phyloP scores from a whole-genome alignment of 1,140 invertebrate genomes.

The Drosophila insularis region DNA sequence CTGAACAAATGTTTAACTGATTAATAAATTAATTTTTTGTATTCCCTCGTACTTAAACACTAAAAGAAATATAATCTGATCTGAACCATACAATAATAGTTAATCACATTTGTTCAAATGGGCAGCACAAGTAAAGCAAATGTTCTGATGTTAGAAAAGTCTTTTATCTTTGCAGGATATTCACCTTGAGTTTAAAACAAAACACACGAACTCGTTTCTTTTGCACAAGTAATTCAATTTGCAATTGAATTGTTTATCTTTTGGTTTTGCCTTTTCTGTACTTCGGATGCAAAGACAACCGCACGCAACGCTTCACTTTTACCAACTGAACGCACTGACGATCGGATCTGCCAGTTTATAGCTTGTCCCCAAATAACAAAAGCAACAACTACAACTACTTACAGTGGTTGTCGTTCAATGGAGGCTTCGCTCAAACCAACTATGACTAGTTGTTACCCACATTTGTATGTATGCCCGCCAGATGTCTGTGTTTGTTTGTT shows the following conservation, averaged over 20 bases:
- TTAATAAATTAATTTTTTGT: no score
- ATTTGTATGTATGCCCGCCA: neutral
- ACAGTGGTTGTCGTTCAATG: slow-evolving; percentile 42
- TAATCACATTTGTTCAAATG: neutral
- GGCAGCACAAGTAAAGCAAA: neutral
- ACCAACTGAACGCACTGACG: slow-evolving; percentile 81
- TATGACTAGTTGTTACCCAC: neutral
- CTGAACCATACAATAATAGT: neutral
- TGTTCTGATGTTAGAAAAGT: neutral
- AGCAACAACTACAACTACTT: slow-evolving; percentile 37
- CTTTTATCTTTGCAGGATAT: slow-evolving; percentile 52
- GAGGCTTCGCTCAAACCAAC: slow-evolving; percentile 40
- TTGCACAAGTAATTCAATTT: neutral
- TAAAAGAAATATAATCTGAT: neutral
- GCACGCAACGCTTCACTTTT: slow-evolving; percentile 81
- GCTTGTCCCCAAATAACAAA: slow-evolving; percentile 68
- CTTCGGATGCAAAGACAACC: slow-evolving; percentile 51
- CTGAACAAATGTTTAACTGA: no score
- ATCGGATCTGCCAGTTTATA: slow-evolving; percentile 81
- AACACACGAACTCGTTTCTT: slow-evolving; percentile 26
- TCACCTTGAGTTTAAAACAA: slow-evolving; percentile 44
- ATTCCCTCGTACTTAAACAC: no score
- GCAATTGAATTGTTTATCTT: slow-evolving; percentile 27
- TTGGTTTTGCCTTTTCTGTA: neutral
- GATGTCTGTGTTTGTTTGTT: neutral